These are phyloP conservation scores for Adrianichthys oophorus DNA, from an alignment of 2,797 vertebrate genomes.

Conservation along the genomic window DNA sequence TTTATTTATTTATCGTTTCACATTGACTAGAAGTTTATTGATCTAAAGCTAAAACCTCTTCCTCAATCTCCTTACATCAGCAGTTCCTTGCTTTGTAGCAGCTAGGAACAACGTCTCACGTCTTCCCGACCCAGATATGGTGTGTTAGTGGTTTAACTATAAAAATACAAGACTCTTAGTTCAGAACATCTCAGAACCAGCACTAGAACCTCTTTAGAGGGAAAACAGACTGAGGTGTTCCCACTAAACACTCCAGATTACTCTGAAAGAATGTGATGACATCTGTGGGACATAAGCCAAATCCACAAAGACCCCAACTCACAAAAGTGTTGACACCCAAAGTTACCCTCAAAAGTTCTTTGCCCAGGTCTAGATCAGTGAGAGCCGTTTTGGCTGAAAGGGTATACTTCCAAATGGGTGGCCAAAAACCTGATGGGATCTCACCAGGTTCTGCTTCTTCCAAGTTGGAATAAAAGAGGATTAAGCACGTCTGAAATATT, in stretches of 20 bases:
- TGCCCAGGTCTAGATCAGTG: too few relatives aligned
- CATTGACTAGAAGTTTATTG: too few relatives aligned
- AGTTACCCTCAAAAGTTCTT: too few relatives aligned
- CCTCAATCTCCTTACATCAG: too few relatives aligned
- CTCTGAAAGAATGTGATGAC: not conserved
- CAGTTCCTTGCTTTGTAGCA: too few relatives aligned
- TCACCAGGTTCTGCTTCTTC: conserved; percentile 50
- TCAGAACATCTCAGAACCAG: not conserved
- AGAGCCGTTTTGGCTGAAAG: too few relatives aligned
- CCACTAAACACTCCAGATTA: not conserved
- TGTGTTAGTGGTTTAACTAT: too few relatives aligned
- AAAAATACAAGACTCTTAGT: too few relatives aligned
- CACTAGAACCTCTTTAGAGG: not conserved
- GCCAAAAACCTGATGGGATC: conserved; percentile 22
- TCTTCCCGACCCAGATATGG: too few relatives aligned
- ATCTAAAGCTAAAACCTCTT: too few relatives aligned
- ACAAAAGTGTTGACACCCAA: not conserved
- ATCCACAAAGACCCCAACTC: not conserved
- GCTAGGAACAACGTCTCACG: too few relatives aligned
- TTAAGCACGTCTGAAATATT: conserved; percentile 51
- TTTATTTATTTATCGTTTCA: too few relatives aligned
- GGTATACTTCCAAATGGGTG: conserved; percentile 20
- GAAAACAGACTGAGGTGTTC: not conserved
- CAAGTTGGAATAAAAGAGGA: conserved; percentile 46
- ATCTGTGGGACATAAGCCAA: not conserved